Evolutionary conservation across 2,888 invertebrate genomes (phyloP).

Genomic region (Mycogona germanica): DNA sequence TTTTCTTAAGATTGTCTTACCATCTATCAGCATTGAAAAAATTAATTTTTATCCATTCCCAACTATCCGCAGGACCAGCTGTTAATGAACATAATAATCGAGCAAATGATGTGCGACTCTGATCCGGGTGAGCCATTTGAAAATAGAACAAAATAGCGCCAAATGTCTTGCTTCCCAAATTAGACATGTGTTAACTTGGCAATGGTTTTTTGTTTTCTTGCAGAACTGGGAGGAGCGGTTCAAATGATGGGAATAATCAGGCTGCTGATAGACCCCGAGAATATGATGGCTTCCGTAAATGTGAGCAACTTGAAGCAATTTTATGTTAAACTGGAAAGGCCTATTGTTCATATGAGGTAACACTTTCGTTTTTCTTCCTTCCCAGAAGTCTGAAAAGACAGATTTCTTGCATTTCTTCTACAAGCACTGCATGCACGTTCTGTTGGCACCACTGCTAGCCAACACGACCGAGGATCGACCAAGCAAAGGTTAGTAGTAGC

Average conservation of each 20-base stretch:
- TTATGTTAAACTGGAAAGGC: no score
- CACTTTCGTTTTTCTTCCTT: slow-evolving; percentile 17
- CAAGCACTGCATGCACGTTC: slow-evolving; percentile 91
- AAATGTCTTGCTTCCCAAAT: slow-evolving; percentile 14
- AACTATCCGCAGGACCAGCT: slow-evolving; percentile 62
- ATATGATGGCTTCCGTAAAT: slow-evolving; percentile 86
- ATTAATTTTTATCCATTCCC: slow-evolving; percentile 13
- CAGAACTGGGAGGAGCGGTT: slow-evolving; percentile 89
- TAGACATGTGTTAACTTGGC: no score
- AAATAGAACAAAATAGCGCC: no score
- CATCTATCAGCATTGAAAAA: background rate
- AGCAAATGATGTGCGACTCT: slow-evolving; percentile 93
- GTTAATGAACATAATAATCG: slow-evolving; percentile 82
- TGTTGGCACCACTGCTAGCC: slow-evolving; percentile 79
- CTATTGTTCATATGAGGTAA: background rate
- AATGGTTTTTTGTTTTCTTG: background rate
- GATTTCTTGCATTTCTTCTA: slow-evolving; percentile 99
- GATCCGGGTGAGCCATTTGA: slow-evolving; percentile 70
- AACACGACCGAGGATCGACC: slow-evolving; percentile 86
- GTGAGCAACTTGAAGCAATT: slow-evolving; percentile 27
- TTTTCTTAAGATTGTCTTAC: background rate
- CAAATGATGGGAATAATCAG: slow-evolving; percentile 91
- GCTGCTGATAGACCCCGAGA: slow-evolving; percentile 90
- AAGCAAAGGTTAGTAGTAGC: slow-evolving; percentile 46
- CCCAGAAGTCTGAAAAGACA: slow-evolving; percentile 81